Percentiles rank a stretch among this genome's conserved stretches.
Conservation (phyloP, 1,140 invertebrate species). For the Matsumurasca onukii region DNA sequence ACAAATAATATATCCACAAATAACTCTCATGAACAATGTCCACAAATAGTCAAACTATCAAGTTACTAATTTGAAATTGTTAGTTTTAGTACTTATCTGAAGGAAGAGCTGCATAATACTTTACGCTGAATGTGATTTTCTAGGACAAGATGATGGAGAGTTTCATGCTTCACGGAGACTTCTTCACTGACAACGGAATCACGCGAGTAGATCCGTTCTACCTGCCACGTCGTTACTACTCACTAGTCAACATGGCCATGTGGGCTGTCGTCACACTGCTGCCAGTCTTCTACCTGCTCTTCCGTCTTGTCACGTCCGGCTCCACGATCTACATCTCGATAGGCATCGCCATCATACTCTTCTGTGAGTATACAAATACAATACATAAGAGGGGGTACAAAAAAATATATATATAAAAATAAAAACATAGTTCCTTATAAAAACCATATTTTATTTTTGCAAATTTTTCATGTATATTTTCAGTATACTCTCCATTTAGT, state of each 20-base stretch:
- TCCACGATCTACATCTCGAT: conserved; percentile 69
- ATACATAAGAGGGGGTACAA: too few relatives aligned
- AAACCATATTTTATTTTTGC: too few relatives aligned
- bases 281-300: conserved; percentile 68
- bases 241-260: conserved; percentile 65
- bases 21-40: too few relatives aligned
- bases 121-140: conserved; percentile 16
- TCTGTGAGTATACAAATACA: conserved; percentile 72
- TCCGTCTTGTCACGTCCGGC: conserved; percentile 67
- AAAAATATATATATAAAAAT: too few relatives aligned
- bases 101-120: not conserved
- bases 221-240: conserved; percentile 59
- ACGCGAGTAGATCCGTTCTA: conserved; percentile 57
- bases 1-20: too few relatives aligned
- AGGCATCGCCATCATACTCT: conserved; percentile 62
- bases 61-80: too few relatives aligned
- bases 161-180: conserved; percentile 79
- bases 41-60: too few relatives aligned
- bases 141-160: conserved; percentile 80
- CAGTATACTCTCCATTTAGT: too few relatives aligned
- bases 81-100: too few relatives aligned
- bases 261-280: conserved; percentile 68
- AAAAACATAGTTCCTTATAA: too few relatives aligned
- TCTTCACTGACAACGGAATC: conserved; percentile 72
- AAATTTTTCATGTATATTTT: too few relatives aligned